Conservation (phyloP, 2,113 vertebrate genomes). For the Siphamia tubifer region DNA sequence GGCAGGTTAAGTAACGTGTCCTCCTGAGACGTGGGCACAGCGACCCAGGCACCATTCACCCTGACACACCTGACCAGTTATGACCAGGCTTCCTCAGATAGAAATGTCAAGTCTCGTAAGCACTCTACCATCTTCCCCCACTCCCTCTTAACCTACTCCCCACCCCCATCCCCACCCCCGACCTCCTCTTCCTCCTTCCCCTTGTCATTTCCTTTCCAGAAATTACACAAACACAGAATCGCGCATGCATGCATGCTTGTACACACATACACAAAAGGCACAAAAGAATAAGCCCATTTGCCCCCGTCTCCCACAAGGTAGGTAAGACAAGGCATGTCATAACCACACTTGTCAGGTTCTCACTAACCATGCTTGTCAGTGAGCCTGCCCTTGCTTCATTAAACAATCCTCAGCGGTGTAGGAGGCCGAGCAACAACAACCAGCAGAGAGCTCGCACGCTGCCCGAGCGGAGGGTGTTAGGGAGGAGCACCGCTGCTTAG, state of each 20-base stretch:
- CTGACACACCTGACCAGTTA: conserved; percentile 34
- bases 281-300: neutral
- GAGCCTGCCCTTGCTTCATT: conserved; percentile 44
- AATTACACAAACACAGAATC: neutral
- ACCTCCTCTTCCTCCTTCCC: neutral
- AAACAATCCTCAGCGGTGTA: conserved; percentile 49
- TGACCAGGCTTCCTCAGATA: conserved; percentile 22
- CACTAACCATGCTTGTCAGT: conserved; percentile 50
- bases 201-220: neutral
- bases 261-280: neutral
- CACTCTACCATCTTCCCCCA: neutral
- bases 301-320: conserved; percentile 13
- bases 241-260: neutral
- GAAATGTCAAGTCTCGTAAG: conserved; percentile 52
- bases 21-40: neutral
- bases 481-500: neutral
- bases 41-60: neutral
- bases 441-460: neutral
- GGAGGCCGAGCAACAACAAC: conserved; percentile 21
- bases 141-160: neutral
- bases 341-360: conserved; percentile 32
- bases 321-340: conserved; percentile 50
- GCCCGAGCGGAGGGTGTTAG: neutral
- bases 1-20: conserved; percentile 32
- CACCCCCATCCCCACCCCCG: neutral